Evolutionary conservation across 1,140 invertebrate genomes (phyloP).

Genomic region (Pinna nobilis): DNA sequence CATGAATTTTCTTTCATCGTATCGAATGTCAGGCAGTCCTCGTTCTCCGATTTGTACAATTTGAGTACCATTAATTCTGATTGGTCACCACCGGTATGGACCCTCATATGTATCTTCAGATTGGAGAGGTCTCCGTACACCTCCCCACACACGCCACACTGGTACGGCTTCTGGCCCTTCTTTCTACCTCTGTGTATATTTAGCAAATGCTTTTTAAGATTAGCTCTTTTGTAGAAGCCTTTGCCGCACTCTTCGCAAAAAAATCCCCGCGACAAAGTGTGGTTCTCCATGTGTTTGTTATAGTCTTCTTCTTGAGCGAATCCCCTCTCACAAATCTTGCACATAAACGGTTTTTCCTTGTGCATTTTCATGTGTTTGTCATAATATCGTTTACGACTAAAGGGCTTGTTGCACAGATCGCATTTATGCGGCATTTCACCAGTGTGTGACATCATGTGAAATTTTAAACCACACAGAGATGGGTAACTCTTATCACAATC

Average conservation of each 20-base stretch:
- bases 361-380: slow-evolving; percentile 24
- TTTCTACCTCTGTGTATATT: no score
- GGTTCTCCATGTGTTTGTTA: slow-evolving; percentile 3
- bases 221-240: no score
- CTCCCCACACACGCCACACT: slow-evolving; percentile 28
- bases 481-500: background rate
- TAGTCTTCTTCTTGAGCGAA: slow-evolving; percentile 10
- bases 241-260: no score
- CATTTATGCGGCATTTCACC: slow-evolving; percentile 26
- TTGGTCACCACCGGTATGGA: slow-evolving; percentile 8
- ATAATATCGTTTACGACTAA: slow-evolving; percentile 5
- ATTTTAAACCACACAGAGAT: background rate
- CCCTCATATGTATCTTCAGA: slow-evolving; percentile 1
- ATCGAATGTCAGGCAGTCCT: no score
- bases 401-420: slow-evolving; percentile 8
- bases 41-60: no score
- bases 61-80: no score
- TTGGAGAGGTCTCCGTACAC: background rate
- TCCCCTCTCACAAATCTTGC: slow-evolving; percentile 6
- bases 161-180: background rate
- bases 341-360: slow-evolving; percentile 14
- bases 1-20: no score
- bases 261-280: no score
- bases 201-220: no score
- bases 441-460: slow-evolving; percentile 7